These are phyloP conservation scores for Halesus radiatus DNA, from an alignment of 1,140 invertebrate genomes.

Conservation along the genomic window DNA sequence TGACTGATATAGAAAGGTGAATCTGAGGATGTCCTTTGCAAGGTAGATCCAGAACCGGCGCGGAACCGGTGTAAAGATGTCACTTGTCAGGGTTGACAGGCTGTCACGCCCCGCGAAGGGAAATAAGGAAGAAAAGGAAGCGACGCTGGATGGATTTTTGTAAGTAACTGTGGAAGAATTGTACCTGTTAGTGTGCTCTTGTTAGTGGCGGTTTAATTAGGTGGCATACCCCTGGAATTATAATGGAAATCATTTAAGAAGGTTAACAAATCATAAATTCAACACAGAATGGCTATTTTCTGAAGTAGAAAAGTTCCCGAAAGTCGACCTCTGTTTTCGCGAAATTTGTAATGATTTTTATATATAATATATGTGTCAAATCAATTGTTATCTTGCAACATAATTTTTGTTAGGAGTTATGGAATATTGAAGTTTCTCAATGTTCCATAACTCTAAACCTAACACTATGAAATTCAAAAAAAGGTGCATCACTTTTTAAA, in stretches of 20 bases:
- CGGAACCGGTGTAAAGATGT: conserved; percentile 26
- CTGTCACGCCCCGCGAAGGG: conserved; percentile 3
- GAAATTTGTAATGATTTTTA: background rate
- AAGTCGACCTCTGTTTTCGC: too few species aligned
- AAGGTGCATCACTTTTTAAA: too few species aligned
- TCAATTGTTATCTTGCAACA: too few species aligned
- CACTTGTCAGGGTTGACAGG: conserved; percentile 3
- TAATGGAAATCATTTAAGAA: too few species aligned
- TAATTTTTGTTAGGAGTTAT: background rate
- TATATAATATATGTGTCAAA: background rate
- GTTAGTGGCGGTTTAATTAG: background rate
- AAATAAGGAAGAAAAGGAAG: background rate
- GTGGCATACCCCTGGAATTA: background rate
- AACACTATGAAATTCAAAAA: too few species aligned
- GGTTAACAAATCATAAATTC: too few species aligned
- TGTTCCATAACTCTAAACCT: too few species aligned
- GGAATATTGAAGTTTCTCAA: too few species aligned
- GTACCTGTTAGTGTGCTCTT: background rate
- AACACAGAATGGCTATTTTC: background rate
- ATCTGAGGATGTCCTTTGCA: conserved; percentile 10
- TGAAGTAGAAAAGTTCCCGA: background rate
- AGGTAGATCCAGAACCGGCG: conserved; percentile 6
- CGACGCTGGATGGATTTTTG: conserved; percentile 9
- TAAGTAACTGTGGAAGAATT: background rate
- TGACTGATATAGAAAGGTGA: background rate